These are phyloP conservation scores for Meteorus colon DNA, from an alignment of 2,888 invertebrate species.

Conservation along the genomic window DNA sequence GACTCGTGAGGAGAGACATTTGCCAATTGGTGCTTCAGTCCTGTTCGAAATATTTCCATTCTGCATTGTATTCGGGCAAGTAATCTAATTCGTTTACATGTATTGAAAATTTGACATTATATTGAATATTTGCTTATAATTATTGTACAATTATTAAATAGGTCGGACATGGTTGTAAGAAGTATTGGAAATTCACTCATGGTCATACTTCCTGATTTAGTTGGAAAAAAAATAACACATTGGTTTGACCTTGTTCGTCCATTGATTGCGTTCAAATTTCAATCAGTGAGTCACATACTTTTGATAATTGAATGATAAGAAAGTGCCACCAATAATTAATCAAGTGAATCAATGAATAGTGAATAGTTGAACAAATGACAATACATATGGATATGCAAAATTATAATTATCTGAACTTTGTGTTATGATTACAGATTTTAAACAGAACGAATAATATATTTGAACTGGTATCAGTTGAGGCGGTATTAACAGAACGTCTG, in stretches of 20 bases:
- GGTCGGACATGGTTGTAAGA: conserved; percentile 89
- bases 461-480: conserved; percentile 92
- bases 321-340: background rate
- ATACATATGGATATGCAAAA: background rate
- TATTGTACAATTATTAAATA: conserved; percentile 64
- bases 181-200: conserved; percentile 93
- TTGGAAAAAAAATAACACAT: conserved; percentile 92
- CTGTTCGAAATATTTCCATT: conserved; percentile 98
- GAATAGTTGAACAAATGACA: background rate
- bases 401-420: background rate
- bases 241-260: conserved; percentile 95
- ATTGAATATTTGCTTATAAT: conserved; percentile 5
- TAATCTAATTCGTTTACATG: conserved; percentile 49
- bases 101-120: background rate
- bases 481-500: conserved; percentile 81
- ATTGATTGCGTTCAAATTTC: conserved; percentile 94
- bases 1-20: conserved; percentile 90
- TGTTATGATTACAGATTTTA: conserved; percentile 81
- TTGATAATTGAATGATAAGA: conserved; percentile 25
- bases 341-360: background rate
- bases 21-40: conserved; percentile 91
- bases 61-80: conserved; percentile 95
- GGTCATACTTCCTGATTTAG: conserved; percentile 90
- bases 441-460: conserved; percentile 98
- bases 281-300: conserved; percentile 82